Percentiles rank a stretch among this genome's conserved stretches.
These are phyloP conservation scores for Hyperoplus immaculatus DNA, from an alignment of 2,797 vertebrate genomes.

Conservation along the genomic window DNA sequence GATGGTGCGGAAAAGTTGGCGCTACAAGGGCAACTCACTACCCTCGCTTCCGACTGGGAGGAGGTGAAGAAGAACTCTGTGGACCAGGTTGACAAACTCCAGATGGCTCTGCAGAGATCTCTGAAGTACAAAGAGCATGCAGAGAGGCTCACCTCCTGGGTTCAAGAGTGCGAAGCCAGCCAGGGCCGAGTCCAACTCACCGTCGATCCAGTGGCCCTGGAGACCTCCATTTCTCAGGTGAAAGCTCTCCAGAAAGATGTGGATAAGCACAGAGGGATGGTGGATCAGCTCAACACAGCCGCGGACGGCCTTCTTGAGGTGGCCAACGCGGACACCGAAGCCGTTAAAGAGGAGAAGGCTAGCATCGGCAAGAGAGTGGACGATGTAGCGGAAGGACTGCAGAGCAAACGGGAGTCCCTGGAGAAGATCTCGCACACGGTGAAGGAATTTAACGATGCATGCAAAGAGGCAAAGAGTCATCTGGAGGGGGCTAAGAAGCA, in stretches of 20 bases:
- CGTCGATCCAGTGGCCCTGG: conserved; percentile 85
- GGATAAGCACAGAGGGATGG: conserved; percentile 91
- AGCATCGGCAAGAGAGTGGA: conserved; percentile 87
- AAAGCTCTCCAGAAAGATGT: conserved; percentile 93
- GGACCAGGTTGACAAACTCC: conserved; percentile 88
- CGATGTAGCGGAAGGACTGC: conserved; percentile 87
- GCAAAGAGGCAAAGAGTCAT: conserved; percentile 88
- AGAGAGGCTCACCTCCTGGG: conserved; percentile 90
- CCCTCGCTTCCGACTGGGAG: conserved; percentile 91
- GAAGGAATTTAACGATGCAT: conserved; percentile 92
- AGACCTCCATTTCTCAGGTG: conserved; percentile 87
- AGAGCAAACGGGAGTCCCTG: conserved; percentile 89
- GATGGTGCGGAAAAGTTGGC: conserved; percentile 92
- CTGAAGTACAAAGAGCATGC: conserved; percentile 89
- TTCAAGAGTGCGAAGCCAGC: conserved; percentile 89
- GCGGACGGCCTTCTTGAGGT: conserved; percentile 90
- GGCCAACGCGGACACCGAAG: conserved; percentile 89
- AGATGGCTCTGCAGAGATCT: conserved; percentile 89
- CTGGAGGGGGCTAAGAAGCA: conserved; percentile 90
- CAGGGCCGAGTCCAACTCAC: conserved; percentile 84
- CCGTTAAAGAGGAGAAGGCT: conserved; percentile 86
- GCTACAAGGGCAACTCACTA: conserved; percentile 90
- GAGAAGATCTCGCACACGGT: conserved; percentile 91
- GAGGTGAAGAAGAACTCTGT: conserved; percentile 88
- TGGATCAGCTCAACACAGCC: conserved; percentile 90